phyloP scores from a whole-genome alignment of 2,797 vertebrate genomes.

The Pseudomugil gertrudae region DNA sequence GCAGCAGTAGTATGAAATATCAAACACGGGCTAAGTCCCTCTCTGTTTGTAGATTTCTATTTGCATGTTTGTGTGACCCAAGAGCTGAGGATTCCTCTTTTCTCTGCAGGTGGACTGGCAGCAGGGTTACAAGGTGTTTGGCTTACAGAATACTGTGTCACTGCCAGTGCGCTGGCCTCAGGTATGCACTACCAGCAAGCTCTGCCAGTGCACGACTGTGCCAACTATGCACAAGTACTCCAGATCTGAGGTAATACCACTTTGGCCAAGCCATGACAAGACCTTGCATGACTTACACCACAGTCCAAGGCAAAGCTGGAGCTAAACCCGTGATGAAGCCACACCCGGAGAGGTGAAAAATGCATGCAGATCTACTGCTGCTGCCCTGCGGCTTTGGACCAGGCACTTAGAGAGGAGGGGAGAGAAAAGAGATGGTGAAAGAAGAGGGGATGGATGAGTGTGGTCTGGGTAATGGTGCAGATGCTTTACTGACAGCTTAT shows the following conservation, averaged over 20 bases:
- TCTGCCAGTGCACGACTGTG: constrained; percentile 27
- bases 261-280: constrained; percentile 40
- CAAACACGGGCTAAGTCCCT: no score
- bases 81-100: constrained; percentile 17
- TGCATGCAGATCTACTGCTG: constrained; percentile 49
- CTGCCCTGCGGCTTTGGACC: constrained; percentile 56
- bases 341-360: constrained; percentile 66
- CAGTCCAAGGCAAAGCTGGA: constrained; percentile 60
- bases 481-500: constrained; percentile 74
- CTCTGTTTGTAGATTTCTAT: constrained; percentile 5
- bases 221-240: constrained; percentile 13
- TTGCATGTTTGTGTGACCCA: constrained; percentile 37
- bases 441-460: constrained; percentile 63
- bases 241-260: constrained; percentile 36
- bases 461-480: constrained; percentile 58
- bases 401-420: constrained; percentile 11
- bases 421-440: constrained; percentile 24
- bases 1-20: constrained; percentile 16
- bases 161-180: constrained; percentile 46
- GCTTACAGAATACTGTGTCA: constrained; percentile 20
- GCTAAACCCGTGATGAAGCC: constrained; percentile 55
- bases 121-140: constrained; percentile 16
- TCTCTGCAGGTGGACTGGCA: constrained; percentile 43
- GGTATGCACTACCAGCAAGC: constrained; percentile 36
- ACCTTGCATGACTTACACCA: constrained; percentile 64